Evolutionary conservation across 2,797 vertebrate species (phyloP).

Genomic region (Pseudomugil tenellus): DNA sequence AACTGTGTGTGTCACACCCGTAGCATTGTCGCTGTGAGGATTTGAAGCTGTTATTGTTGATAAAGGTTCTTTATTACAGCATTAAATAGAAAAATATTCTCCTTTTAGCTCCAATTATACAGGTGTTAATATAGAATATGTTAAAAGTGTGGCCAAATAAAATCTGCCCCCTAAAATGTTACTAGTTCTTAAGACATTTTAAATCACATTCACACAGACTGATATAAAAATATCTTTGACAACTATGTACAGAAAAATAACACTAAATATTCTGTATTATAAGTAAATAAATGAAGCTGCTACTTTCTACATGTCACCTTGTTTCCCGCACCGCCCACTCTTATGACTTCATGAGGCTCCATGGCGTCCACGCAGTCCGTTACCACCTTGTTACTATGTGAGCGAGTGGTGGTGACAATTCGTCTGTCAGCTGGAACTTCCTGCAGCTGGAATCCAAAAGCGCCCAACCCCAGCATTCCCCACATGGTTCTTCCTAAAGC

Average conservation of each 20-base stretch:
- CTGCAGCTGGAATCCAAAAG: slow-evolving; percentile 93
- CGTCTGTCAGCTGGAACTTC: slow-evolving; percentile 87
- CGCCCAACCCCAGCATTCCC: slow-evolving; percentile 91
- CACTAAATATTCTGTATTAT: no score
- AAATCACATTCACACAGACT: neutral
- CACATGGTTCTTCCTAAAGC: slow-evolving; percentile 92
- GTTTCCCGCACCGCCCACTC: slow-evolving; percentile 96
- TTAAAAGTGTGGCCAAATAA: no score
- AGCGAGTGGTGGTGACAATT: slow-evolving; percentile 92
- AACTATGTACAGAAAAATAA: no score
- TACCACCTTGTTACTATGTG: slow-evolving; percentile 93
- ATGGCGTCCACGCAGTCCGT: slow-evolving; percentile 90
- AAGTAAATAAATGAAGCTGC: neutral
- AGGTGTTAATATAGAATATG: no score
- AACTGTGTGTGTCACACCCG: neutral
- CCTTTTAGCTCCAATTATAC: neutral
- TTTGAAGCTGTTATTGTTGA: neutral
- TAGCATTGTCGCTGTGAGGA: neutral
- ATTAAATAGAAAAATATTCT: neutral
- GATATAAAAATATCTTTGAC: no score
- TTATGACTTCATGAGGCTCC: slow-evolving; percentile 90
- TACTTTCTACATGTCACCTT: slow-evolving; percentile 84
- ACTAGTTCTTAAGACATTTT: neutral
- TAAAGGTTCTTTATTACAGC: neutral
- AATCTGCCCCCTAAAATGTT: neutral